Evolutionary conservation across 2,113 vertebrate species (phyloP), one percentile per base, ranked within the genome.

Genomic region (Dicentrarchus labrax): DNA sequence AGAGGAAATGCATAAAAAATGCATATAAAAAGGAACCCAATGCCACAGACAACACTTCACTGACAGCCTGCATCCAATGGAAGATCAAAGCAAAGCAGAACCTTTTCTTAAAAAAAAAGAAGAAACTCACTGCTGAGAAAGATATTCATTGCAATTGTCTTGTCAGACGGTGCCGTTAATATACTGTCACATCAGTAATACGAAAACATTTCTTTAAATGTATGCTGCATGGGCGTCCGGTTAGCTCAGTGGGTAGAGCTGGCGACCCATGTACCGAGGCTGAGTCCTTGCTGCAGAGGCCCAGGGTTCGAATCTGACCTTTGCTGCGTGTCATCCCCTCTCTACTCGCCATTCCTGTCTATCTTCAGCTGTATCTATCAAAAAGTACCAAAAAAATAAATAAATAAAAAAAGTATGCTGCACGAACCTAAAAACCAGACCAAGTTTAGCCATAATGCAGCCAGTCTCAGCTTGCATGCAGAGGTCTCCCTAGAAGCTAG

Each of bases 1-100:
- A 69, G 45, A 66, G 72, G 72, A 87, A 80, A 68, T 60, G 53
- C 70, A 76, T 70, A 53, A 76, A 76, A 47, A 67, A 68, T 70
- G 73, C 24, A 72, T 41, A 81, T 19, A 6, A 80, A 65, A 67
- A 61, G 48, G 38, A 61, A 43, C 11, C 50, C 19, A 38, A 51
- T 57, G 60, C 73, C 64, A n/a, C 43, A 72, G 62, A 53, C 50
- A 78, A 61, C 78, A 71, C 21, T 10, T 16, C 38, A 78, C 62
- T 6, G 22, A 56, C 59, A 73, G 69, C 38, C 30, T 65, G 65
- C 16, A 79, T 38, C 24, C 24, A 8, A 54, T 50, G 2, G 19
- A 39, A 70, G n/a, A 74, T 64, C 69, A 65, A 59, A 76, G 65
- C 24, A 19, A 10, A 83, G 70, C 59, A 21, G 4, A 61, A 24